phyloP scores from a whole-genome alignment of 2,888 invertebrate genomes.

The Melieria crassipennis region DNA sequence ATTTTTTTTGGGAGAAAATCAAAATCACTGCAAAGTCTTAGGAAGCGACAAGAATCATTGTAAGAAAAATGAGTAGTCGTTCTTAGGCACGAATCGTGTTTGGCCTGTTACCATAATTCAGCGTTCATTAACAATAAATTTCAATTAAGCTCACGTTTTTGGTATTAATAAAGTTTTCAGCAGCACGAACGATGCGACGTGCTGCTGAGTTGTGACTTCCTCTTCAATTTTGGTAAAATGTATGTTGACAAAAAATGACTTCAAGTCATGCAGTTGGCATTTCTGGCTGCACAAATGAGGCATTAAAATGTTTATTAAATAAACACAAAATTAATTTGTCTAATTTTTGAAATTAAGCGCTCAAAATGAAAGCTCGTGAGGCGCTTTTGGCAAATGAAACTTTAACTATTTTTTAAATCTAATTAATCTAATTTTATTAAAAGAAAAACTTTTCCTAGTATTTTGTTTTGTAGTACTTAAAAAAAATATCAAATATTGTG shows the following conservation, averaged over 20 bases:
- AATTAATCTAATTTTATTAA: too few relatives aligned
- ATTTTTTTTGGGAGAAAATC: too few relatives aligned
- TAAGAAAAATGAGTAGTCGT: too few relatives aligned
- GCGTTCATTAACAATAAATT: conserved; percentile 56
- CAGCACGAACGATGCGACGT: conserved; percentile 44
- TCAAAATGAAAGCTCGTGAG: background rate
- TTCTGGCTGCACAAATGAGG: background rate
- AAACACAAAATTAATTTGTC: background rate
- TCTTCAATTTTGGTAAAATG: too few relatives aligned
- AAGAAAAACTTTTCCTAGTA: too few relatives aligned
- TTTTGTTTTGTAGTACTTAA: too few relatives aligned
- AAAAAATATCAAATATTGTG: too few relatives aligned
- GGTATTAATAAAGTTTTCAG: conserved; percentile 54
- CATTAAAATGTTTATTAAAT: conserved; percentile 13
- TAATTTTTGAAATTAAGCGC: background rate
- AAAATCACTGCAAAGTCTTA: too few relatives aligned
- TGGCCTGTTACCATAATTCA: conserved; percentile 47
- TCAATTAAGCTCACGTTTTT: conserved; percentile 58
- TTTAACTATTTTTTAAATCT: too few relatives aligned
- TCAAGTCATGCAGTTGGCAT: background rate
- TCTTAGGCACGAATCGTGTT: conserved; percentile 7
- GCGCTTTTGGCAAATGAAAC: too few relatives aligned
- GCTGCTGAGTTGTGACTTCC: too few relatives aligned
- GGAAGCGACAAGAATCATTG: too few relatives aligned
- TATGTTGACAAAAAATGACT: background rate